Percentiles rank a stretch among this genome's conserved stretches.
Conservation (phyloP, 2,797 vertebrate species). For the Crotalus adamanteus region DNA sequence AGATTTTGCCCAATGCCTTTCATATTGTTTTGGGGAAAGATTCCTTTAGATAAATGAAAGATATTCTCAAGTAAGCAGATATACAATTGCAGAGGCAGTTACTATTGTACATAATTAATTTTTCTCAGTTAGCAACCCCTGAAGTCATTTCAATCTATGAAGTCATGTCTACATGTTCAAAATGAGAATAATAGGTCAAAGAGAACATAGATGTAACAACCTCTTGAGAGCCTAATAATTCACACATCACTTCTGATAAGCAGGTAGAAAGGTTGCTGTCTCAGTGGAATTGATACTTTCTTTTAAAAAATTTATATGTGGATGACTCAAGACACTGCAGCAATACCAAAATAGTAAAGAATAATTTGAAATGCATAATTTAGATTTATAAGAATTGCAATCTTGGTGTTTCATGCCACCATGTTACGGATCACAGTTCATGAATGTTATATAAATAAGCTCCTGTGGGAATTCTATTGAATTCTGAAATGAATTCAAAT, state of each 20-base stretch:
- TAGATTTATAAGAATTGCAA: background rate
- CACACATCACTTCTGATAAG: conserved; percentile 13
- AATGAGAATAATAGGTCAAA: conserved; percentile 6
- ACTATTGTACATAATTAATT: conserved; percentile 1
- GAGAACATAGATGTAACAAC: background rate
- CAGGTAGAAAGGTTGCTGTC: background rate
- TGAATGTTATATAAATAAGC: background rate
- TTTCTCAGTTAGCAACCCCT: background rate
- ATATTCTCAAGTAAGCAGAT: background rate
- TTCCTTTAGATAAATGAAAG: background rate
- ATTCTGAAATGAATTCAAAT: background rate
- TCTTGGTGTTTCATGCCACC: background rate
- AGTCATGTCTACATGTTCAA: background rate
- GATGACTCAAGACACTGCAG: background rate
- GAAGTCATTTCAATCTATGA: background rate
- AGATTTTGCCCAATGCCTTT: background rate
- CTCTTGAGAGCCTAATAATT: conserved; percentile 10
- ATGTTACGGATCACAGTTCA: background rate
- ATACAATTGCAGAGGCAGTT: background rate
- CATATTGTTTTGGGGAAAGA: background rate
- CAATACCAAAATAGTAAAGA: background rate
- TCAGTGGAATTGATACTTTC: background rate
- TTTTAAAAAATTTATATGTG: background rate
- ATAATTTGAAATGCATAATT: background rate
- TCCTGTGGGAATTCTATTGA: background rate